Evolutionary conservation across 30 jellyfish, hydroid and myxozoan species (phyloP).

Genomic region (Nemopilema nomurai): DNA sequence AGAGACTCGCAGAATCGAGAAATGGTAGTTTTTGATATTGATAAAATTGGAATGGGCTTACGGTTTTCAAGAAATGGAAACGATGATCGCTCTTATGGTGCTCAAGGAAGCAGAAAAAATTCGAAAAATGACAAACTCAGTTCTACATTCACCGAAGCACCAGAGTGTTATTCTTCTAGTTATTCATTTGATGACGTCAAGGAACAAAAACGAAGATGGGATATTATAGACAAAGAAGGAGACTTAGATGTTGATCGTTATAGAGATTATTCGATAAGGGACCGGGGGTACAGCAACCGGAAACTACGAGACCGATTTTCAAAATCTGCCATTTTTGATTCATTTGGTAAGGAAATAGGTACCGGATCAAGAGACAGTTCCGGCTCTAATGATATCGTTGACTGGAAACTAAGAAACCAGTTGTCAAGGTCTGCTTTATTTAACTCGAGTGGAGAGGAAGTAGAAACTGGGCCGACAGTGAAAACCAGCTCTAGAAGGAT

Average conservation of each 20-base stretch:
- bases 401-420: not conserved
- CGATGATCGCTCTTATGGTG: not conserved
- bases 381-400: not conserved
- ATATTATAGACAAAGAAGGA: not conserved
- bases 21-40: not conserved
- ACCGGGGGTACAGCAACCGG: not conserved
- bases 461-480: too few relatives aligned
- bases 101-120: not conserved
- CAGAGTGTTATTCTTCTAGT: not conserved
- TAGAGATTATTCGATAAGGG: not conserved
- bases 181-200: not conserved
- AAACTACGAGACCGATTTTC: not conserved
- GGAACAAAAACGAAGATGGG: not conserved
- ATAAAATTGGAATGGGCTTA: not conserved
- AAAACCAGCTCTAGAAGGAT: not conserved
- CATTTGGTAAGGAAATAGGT: not conserved
- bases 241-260: not conserved
- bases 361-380: not conserved
- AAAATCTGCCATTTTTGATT: not conserved
- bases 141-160: not conserved
- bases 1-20: not conserved
- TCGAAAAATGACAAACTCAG: not conserved
- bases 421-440: too few relatives aligned
- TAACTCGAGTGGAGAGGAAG: too few relatives aligned
- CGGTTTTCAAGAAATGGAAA: not conserved